These are phyloP conservation scores for Molorchus minor DNA, from an alignment of 2,888 invertebrate species.

Conservation along the genomic window DNA sequence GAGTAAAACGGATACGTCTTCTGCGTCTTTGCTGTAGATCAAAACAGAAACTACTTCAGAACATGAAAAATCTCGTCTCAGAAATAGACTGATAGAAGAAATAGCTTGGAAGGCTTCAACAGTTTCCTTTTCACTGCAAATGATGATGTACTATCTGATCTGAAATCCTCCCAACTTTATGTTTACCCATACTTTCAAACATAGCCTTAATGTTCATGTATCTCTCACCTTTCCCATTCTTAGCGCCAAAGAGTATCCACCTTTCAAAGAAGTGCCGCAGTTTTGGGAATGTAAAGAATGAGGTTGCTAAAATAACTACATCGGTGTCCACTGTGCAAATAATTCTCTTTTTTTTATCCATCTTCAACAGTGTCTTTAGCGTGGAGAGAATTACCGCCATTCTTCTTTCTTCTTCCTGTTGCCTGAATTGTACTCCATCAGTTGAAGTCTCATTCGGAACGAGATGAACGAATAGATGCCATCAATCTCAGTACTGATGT, in stretches of 20 bases:
- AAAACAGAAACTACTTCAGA: no score
- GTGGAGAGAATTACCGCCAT: neutral
- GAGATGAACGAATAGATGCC: slow-evolving; percentile 3
- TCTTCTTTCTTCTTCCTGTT: neutral
- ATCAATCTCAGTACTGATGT: slow-evolving; percentile 3
- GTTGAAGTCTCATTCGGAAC: neutral
- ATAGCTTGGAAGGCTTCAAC: neutral
- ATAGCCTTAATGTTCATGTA: slow-evolving; percentile 4
- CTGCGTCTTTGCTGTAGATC: no score
- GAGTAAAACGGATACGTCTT: no score
- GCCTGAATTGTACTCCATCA: neutral
- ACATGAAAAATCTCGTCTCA: slow-evolving; percentile 1
- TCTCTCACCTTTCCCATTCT: slow-evolving; percentile 1
- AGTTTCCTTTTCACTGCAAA: slow-evolving; percentile 4
- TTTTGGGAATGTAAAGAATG: neutral
- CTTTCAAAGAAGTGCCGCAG: neutral
- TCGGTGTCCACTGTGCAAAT: neutral
- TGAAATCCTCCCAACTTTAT: slow-evolving; percentile 6
- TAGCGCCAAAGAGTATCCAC: slow-evolving; percentile 1
- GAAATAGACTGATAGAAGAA: neutral
- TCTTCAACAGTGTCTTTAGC: slow-evolving; percentile 1
- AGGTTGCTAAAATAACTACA: neutral
- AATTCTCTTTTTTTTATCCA: neutral
- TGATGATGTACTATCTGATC: slow-evolving; percentile 1
- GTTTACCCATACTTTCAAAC: slow-evolving; percentile 7